A percentile compares a stretch with the other conserved stretches of the same genome.
These are phyloP conservation scores for Romanogobio albipinnatus DNA, from an alignment of 2,113 vertebrate genomes.

Conservation along the genomic window DNA sequence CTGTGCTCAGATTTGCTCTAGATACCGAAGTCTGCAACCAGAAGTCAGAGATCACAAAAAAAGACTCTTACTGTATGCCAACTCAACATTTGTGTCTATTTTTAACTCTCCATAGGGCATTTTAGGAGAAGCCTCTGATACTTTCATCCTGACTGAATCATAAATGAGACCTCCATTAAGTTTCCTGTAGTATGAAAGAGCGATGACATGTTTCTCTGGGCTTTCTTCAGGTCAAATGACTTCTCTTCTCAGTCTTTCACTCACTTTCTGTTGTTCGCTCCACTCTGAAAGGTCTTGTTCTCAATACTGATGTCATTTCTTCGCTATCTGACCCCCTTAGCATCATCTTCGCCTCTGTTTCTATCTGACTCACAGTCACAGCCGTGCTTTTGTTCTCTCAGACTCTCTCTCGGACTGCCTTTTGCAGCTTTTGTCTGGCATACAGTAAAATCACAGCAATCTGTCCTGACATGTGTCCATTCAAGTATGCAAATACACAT, in stretches of 20 bases:
- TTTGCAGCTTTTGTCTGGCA: not conserved
- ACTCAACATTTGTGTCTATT: not conserved
- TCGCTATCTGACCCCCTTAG: not conserved
- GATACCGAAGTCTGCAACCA: not conserved
- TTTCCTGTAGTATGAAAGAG: not conserved
- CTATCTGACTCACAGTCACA: slow-evolving; percentile 3
- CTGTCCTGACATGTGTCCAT: not conserved
- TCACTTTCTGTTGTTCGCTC: not conserved
- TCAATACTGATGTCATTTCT: not conserved
- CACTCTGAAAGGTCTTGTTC: not conserved
- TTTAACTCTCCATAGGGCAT: not conserved
- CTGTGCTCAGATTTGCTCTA: not conserved
- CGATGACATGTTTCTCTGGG: not conserved
- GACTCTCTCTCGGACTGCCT: not conserved
- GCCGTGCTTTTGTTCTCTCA: not conserved
- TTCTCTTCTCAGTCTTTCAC: slow-evolving; percentile 1
- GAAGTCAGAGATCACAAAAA: not conserved
- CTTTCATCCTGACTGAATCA: not conserved
- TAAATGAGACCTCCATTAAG: not conserved
- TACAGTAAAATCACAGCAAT: not conserved
- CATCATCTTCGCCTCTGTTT: not conserved
- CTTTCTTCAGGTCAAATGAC: not conserved
- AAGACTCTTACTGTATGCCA: not conserved
- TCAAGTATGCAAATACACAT: not conserved
- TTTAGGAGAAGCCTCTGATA: not conserved